phyloP scores from a whole-genome alignment of 2,113 vertebrate species.

The Oreochromis tanganicae region DNA sequence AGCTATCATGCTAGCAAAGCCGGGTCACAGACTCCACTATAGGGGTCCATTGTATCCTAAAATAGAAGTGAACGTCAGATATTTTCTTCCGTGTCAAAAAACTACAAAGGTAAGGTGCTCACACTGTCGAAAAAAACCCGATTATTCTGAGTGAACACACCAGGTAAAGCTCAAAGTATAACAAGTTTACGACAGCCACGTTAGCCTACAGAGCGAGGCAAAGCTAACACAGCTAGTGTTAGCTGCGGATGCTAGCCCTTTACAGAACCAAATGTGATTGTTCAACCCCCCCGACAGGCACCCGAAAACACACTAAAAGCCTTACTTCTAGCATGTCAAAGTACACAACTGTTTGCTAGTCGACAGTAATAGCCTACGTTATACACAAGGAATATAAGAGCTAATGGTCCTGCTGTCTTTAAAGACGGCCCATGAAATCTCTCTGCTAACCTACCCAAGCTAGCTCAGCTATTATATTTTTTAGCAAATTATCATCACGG shows the following conservation, averaged over 20 bases:
- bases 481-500: not conserved
- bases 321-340: fast-evolving
- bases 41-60: not conserved
- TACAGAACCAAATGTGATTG: not conserved
- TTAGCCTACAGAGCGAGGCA: conserved; percentile 10
- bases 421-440: conserved; percentile 19
- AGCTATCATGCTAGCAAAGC: conserved; percentile 56
- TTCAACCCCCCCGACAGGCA: not conserved
- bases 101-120: not conserved
- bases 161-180: not conserved
- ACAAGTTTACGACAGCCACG: not conserved
- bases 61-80: not conserved
- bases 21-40: conserved; percentile 7
- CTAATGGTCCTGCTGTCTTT: not conserved
- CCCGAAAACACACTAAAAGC: not conserved
- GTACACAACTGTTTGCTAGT: fast-evolving
- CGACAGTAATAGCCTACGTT: not conserved
- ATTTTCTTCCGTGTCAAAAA: not conserved
- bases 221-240: conserved; percentile 26
- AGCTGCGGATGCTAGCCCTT: conserved; percentile 3
- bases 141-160: not conserved
- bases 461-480: conserved; percentile 25
- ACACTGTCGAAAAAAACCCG: fast-evolving
- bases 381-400: not conserved
- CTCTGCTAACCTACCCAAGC: conserved; percentile 17